phyloP scores from a whole-genome alignment of 2,113 vertebrate genomes.

The Paramisgurnus dabryanus region DNA sequence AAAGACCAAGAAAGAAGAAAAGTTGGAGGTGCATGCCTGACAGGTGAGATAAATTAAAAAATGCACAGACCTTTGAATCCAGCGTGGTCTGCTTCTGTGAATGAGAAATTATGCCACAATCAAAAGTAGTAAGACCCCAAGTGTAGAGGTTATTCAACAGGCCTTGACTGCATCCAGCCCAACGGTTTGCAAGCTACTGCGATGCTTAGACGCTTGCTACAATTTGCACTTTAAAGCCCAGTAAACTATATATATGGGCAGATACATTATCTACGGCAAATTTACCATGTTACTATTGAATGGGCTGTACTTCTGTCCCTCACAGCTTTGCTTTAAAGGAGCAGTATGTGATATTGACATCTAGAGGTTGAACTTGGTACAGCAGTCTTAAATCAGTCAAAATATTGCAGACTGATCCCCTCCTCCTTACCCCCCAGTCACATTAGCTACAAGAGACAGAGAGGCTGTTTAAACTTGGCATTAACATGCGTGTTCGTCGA shows the following conservation, averaged over 20 bases:
- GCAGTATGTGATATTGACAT: too few species aligned
- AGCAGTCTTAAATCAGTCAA: too few species aligned
- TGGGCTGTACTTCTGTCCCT: background rate
- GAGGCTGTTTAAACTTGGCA: too few species aligned
- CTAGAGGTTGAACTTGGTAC: too few species aligned
- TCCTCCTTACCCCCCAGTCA: too few species aligned
- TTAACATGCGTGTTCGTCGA: too few species aligned
- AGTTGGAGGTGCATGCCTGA: slow-evolving; percentile 70
- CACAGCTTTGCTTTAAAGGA: background rate
- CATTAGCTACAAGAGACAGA: too few species aligned
- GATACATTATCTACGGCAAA: too few species aligned
- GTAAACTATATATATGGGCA: background rate
- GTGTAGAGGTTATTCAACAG: slow-evolving; percentile 26
- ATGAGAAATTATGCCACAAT: slow-evolving; percentile 79
- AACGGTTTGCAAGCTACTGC: background rate
- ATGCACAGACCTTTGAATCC: slow-evolving; percentile 81
- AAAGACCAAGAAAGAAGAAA: slow-evolving; percentile 45
- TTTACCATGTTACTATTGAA: too few species aligned
- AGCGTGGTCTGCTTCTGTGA: slow-evolving; percentile 77
- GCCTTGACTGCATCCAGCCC: background rate
- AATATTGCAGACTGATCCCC: too few species aligned
- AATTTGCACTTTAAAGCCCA: background rate
- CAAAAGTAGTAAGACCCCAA: slow-evolving; percentile 68
- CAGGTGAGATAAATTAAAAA: slow-evolving; percentile 70
- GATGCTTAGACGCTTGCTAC: background rate